Percentiles rank a stretch among this genome's conserved stretches.
phyloP scores from a whole-genome alignment of 2,797 vertebrate genomes.

The Acrossocheilus fasciatus region DNA sequence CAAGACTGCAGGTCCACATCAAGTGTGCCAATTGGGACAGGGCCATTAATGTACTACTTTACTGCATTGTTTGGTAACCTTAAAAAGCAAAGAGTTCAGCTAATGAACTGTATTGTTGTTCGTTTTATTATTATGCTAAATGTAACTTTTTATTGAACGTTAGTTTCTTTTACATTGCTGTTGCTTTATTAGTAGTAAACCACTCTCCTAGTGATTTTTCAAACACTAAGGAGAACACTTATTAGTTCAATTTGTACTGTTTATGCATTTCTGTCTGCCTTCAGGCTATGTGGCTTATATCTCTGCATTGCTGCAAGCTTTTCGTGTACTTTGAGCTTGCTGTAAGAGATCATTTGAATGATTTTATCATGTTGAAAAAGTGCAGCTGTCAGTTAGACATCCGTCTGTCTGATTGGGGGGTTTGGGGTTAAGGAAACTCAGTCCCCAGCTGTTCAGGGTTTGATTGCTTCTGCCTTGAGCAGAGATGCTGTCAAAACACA shows the following conservation, averaged over 20 bases:
- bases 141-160: neutral
- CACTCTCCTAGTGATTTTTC: neutral
- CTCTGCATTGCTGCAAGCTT: neutral
- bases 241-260: constrained; percentile 19
- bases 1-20: neutral
- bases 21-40: constrained; percentile 1
- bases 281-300: neutral
- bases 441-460: constrained; percentile 82
- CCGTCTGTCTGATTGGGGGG: constrained; percentile 4
- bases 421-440: constrained; percentile 8
- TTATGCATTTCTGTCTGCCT: constrained; percentile 14
- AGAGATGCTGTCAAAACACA: constrained; percentile 85
- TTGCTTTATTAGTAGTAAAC: neutral
- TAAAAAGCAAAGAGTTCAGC: neutral
- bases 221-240: neutral
- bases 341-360: constrained; percentile 14
- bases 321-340: constrained; percentile 18
- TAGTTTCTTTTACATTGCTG: neutral
- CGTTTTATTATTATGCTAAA: neutral
- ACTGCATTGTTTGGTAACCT: neutral
- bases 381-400: constrained; percentile 30
- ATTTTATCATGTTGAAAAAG: constrained; percentile 41
- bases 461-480: constrained; percentile 89
- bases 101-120: neutral
- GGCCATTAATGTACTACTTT: neutral